Evolutionary conservation across 2,113 vertebrate genomes (phyloP).

Genomic region (Phalacrocorax pelagicus): DNA sequence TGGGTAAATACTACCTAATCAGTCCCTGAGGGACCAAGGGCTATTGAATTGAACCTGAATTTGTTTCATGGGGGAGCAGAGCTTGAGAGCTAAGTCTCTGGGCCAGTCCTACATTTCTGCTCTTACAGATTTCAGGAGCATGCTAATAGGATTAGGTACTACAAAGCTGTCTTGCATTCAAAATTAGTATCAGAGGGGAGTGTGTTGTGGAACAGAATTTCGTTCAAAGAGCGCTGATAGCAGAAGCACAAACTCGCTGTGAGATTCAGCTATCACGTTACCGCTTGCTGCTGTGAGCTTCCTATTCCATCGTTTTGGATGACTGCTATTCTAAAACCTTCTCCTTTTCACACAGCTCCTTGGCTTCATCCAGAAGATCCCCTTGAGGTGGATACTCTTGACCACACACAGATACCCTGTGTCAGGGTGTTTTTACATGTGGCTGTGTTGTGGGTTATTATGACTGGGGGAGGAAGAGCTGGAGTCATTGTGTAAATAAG

Average conservation of each 20-base stretch:
- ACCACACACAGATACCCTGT: neutral
- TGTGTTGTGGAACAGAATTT: neutral
- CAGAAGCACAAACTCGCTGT: neutral
- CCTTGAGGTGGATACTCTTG: neutral
- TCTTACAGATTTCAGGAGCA: slow-evolving; percentile 25
- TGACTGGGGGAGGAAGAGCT: neutral
- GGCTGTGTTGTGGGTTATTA: neutral
- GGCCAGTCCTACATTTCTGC: neutral
- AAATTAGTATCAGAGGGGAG: neutral
- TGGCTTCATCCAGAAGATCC: neutral
- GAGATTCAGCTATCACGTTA: neutral
- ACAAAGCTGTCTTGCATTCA: slow-evolving; percentile 26
- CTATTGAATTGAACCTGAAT: neutral
- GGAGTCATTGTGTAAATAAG: neutral
- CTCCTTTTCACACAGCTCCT: neutral
- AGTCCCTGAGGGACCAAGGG: neutral
- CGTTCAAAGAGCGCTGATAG: neutral
- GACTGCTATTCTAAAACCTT: neutral
- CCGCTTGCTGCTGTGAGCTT: neutral
- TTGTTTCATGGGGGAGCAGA: neutral
- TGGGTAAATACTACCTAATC: neutral
- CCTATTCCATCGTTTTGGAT: neutral
- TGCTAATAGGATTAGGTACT: slow-evolving; percentile 43
- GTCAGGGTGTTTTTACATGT: too few species aligned
- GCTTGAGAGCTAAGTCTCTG: neutral